A percentile compares a stretch with the other conserved stretches of the same genome.
Conservation (phyloP, 1,140 invertebrate species). For the silkworm (Bombyx mori) region DNA sequence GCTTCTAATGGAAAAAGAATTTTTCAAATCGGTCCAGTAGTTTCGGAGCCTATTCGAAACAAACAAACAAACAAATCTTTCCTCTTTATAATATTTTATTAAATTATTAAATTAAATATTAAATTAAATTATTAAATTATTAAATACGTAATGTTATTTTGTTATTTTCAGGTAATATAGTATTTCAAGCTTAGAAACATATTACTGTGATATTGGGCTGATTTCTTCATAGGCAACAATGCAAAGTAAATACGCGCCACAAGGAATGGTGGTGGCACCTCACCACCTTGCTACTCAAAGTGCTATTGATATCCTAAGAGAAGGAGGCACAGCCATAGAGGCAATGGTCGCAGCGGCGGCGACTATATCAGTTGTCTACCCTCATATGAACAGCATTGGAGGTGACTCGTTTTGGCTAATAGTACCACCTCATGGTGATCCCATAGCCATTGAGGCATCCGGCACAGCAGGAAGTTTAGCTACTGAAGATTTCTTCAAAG, state of each 20-base stretch:
- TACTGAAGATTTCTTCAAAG: constrained; percentile 32
- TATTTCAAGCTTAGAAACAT: too few species aligned
- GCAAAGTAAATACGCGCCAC: constrained; percentile 38
- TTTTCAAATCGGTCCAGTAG: too few species aligned
- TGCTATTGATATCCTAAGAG: constrained; percentile 43
- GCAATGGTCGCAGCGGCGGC: constrained; percentile 55
- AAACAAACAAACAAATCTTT: too few species aligned
- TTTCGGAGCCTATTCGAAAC: too few species aligned
- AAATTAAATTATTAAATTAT: too few species aligned
- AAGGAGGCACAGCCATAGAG: constrained; percentile 57
- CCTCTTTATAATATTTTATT: too few species aligned
- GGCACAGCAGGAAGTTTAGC: constrained; percentile 49
- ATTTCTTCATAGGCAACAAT: constrained; percentile 15
- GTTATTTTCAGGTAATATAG: too few species aligned
- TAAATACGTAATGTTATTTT: too few species aligned
- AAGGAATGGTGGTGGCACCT: constrained; percentile 58
- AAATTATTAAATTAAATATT: too few species aligned
- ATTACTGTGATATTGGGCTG: too few species aligned
- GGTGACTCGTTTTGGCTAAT: constrained; percentile 59
- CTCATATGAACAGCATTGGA: constrained; percentile 56
- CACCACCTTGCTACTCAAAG: constrained; percentile 53
- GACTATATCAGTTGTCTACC: constrained; percentile 51
- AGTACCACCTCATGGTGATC: constrained; percentile 44
- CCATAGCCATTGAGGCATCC: constrained; percentile 50
- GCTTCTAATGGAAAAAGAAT: too few species aligned